Conservation (phyloP, 2,888 invertebrate species). For the Chrysina gloriosa region DNA sequence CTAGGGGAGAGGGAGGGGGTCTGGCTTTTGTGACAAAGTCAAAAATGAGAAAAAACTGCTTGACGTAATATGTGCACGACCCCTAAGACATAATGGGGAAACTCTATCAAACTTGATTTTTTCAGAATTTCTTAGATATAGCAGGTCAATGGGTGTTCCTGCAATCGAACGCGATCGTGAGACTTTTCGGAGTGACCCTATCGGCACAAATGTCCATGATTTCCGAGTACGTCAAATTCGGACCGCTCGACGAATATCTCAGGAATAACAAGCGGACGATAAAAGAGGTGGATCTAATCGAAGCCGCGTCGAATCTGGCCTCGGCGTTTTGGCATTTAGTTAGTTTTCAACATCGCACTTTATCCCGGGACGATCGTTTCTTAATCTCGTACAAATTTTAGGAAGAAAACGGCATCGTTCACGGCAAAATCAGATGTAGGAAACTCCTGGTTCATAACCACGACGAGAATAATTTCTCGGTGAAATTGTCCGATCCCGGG, state of each 20-base stretch:
- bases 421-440: conserved; percentile 86
- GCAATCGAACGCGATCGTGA: conserved; percentile 80
- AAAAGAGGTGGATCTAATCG: conserved; percentile 79
- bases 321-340: conserved; percentile 89
- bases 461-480: conserved; percentile 75
- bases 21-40: too few relatives aligned
- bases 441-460: conserved; percentile 84
- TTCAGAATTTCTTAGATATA: conserved; percentile 80
- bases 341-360: conserved; percentile 49
- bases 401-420: conserved; percentile 84
- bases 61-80: too few relatives aligned
- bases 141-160: conserved; percentile 84
- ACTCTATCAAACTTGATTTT: conserved; percentile 27
- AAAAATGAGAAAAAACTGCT: too few relatives aligned
- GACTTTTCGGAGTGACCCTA: conserved; percentile 82
- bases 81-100: neutral
- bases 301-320: conserved; percentile 84
- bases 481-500: conserved; percentile 88
- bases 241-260: conserved; percentile 81
- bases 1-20: too few relatives aligned
- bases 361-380: neutral
- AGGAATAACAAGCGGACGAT: conserved; percentile 66
- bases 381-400: conserved; percentile 52
- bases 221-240: conserved; percentile 82
- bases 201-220: conserved; percentile 84